These are phyloP conservation scores for Perithous albicinctus DNA, from an alignment of 2,888 invertebrate genomes.

Conservation along the genomic window DNA sequence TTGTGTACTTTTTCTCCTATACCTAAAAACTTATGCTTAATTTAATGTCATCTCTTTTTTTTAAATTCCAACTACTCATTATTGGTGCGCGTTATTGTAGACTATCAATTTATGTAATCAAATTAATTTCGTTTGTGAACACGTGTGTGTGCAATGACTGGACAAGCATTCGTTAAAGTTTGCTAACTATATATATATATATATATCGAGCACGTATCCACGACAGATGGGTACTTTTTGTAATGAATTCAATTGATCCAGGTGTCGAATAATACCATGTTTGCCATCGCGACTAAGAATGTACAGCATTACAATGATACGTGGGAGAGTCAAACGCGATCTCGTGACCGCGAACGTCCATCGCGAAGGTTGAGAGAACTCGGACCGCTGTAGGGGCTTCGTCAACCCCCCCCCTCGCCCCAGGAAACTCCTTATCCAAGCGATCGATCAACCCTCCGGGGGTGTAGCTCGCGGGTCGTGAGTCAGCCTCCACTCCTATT, in stretches of 20 bases:
- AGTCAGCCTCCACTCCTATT: conserved; percentile 77
- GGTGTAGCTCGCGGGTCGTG: conserved; percentile 67
- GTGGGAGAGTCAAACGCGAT: conserved; percentile 14
- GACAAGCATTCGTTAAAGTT: conserved; percentile 29
- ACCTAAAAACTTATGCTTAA: too few relatives aligned
- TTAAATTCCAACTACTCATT: too few relatives aligned
- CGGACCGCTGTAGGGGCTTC: conserved; percentile 5
- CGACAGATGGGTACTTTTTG: conserved; percentile 27
- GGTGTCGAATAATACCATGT: conserved; percentile 7
- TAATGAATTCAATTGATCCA: conserved; percentile 50
- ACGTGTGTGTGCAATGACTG: conserved; percentile 18
- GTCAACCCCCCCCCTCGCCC: conserved; percentile 18
- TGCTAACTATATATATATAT: too few relatives aligned
- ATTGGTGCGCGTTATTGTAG: not conserved
- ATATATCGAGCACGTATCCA: not conserved
- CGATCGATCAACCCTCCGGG: conserved; percentile 72
- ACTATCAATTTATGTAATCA: conserved; percentile 1
- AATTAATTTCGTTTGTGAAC: conserved; percentile 20
- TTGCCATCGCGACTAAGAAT: not conserved
- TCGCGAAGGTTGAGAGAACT: conserved; percentile 9
- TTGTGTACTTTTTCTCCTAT: too few relatives aligned
- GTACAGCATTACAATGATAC: not conserved
- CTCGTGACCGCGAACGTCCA: conserved; percentile 20
- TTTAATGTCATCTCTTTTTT: too few relatives aligned
- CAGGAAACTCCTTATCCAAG: conserved; percentile 67